Conservation (phyloP, 2,113 vertebrate genomes). For the Mormoops blainvillei region DNA sequence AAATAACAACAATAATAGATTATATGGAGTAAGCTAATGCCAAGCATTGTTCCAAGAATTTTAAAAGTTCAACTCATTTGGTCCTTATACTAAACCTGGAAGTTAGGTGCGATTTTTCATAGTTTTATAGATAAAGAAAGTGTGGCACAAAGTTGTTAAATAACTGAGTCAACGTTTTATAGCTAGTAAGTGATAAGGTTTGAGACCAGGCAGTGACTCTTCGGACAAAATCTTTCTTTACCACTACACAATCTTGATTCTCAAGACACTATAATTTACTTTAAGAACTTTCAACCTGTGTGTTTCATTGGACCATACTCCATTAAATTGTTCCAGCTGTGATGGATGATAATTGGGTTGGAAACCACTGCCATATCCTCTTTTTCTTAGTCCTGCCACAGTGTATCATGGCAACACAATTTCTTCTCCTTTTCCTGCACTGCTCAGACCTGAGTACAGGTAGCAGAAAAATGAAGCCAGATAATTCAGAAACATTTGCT, state of each 20-base stretch:
- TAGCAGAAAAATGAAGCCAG: background rate
- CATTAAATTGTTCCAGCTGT: background rate
- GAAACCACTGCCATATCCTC: background rate
- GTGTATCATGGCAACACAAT: background rate
- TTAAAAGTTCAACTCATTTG: constrained; percentile 14
- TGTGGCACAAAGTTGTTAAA: background rate
- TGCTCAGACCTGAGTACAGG: background rate
- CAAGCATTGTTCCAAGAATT: background rate
- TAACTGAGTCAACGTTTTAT: background rate
- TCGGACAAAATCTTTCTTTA: background rate
- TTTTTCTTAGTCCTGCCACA: background rate
- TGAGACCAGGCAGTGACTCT: background rate
- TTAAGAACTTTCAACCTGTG: background rate
- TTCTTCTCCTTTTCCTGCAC: background rate
- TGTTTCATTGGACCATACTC: background rate
- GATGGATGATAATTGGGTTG: background rate
- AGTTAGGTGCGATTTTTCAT: background rate
- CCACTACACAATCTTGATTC: background rate
- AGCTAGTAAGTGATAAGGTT: background rate
- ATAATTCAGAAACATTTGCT: background rate
- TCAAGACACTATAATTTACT: background rate
- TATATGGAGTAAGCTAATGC: background rate
- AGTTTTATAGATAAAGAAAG: constrained; percentile 4
- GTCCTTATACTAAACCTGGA: background rate
- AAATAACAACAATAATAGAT: background rate